phyloP scores from a whole-genome alignment of 1,140 invertebrate genomes.

The Papilio dardanus region DNA sequence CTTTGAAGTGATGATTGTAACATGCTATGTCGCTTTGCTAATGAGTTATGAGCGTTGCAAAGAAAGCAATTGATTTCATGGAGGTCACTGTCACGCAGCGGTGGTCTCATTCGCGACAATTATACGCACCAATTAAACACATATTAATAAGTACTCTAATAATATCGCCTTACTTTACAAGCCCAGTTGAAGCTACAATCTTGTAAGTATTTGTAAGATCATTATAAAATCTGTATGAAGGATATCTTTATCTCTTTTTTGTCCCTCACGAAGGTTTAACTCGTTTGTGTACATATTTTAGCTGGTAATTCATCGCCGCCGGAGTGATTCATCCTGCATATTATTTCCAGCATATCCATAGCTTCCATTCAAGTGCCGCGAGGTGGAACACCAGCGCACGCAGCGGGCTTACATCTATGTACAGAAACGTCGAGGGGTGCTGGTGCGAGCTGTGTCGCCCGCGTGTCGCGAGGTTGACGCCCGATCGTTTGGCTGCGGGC shows the following conservation, averaged over 20 bases:
- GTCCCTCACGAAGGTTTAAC: background rate
- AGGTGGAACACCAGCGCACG: conserved; percentile 6
- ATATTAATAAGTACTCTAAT: background rate
- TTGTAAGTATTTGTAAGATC: background rate
- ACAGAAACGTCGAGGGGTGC: background rate
- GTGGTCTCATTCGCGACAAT: background rate
- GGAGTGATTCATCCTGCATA: background rate
- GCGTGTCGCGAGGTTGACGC: conserved; percentile 56
- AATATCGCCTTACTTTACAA: background rate
- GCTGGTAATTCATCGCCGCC: background rate
- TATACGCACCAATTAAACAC: background rate
- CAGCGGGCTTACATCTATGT: background rate
- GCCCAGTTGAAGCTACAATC: background rate
- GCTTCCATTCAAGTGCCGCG: conserved; percentile 7
- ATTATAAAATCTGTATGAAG: background rate
- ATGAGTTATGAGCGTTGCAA: background rate
- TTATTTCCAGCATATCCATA: background rate
- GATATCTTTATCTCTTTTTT: background rate
- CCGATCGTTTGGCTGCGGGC: conserved; percentile 60
- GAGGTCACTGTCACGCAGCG: conserved; percentile 7
- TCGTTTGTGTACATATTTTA: background rate
- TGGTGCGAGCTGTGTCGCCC: conserved; percentile 20
- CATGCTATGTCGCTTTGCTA: background rate
- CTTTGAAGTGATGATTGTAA: background rate
- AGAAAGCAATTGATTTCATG: background rate